Evolutionary conservation across 1,140 invertebrate genomes (phyloP).

Genomic region (Caenorhabditis inopinata): DNA sequence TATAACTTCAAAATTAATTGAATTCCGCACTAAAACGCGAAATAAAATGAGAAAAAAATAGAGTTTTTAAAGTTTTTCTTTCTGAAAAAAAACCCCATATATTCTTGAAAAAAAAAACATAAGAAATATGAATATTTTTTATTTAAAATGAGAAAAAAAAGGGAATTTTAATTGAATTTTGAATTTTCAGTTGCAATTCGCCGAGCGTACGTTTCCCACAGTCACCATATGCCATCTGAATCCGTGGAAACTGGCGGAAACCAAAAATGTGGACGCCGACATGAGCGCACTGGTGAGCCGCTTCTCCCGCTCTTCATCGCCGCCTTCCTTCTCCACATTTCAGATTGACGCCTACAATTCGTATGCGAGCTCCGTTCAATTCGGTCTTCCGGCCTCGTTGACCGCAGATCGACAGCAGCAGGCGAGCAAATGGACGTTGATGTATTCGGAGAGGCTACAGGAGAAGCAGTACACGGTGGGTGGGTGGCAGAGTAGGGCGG

Average conservation of each 20-base stretch:
- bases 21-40: no score
- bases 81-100: no score
- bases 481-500: no score
- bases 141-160: no score
- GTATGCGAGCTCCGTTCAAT: not conserved
- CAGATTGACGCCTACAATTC: slow-evolving; percentile 29
- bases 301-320: no score
- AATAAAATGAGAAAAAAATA: no score
- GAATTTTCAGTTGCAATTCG: slow-evolving; percentile 52
- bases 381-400: not conserved
- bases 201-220: slow-evolving; percentile 47
- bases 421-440: slow-evolving; percentile 1
- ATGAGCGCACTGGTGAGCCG: slow-evolving; percentile 10
- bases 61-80: no score
- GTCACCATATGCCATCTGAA: slow-evolving; percentile 56
- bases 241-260: slow-evolving; percentile 48
- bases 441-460: slow-evolving; percentile 4
- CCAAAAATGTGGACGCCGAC: not conserved
- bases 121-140: no score
- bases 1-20: no score
- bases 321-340: no score
- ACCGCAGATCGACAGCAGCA: not conserved
- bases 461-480: not conserved
- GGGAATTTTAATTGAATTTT: no score
- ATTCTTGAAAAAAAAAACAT: no score